phyloP scores from a whole-genome alignment of 2,888 invertebrate genomes.

The Pseudeuparius sepicola region DNA sequence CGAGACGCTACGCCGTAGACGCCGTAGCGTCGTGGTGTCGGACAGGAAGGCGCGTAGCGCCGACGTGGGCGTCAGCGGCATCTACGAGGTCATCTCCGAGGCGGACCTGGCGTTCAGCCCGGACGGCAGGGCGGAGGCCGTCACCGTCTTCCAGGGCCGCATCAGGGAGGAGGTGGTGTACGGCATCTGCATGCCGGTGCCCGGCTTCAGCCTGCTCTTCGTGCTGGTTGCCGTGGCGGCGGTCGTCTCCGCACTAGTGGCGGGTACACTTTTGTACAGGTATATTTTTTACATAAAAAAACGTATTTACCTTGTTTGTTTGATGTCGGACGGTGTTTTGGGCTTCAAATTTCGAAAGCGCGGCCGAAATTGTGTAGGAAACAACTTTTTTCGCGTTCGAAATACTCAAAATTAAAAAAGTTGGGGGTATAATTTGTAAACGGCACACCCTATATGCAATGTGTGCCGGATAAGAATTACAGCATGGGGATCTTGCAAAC shows the following conservation, averaged over 20 bases:
- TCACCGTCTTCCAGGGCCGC: slow-evolving; percentile 79
- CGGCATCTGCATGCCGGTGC: slow-evolving; percentile 83
- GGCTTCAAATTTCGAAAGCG: too few species aligned
- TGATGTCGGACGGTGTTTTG: too few species aligned
- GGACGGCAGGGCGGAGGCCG: slow-evolving; percentile 66
- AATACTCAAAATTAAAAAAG: too few species aligned
- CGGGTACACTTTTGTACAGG: slow-evolving; percentile 44
- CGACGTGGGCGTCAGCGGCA: slow-evolving; percentile 81
- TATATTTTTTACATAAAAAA: too few species aligned
- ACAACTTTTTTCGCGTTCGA: too few species aligned
- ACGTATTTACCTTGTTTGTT: too few species aligned
- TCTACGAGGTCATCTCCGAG: slow-evolving; percentile 83
- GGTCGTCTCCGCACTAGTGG: slow-evolving; percentile 76
- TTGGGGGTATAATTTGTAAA: too few species aligned
- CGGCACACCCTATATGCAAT: too few species aligned
- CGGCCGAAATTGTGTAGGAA: too few species aligned
- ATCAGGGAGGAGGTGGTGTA: slow-evolving; percentile 85
- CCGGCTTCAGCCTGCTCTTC: slow-evolving; percentile 81
- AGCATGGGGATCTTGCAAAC: too few species aligned
- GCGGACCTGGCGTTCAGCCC: slow-evolving; percentile 86
- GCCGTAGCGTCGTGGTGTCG: slow-evolving; percentile 54
- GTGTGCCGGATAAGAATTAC: too few species aligned
- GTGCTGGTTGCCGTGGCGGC: slow-evolving; percentile 80
- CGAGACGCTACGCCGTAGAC: slow-evolving; percentile 42
- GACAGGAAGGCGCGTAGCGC: slow-evolving; percentile 71